Evolutionary conservation across 2,113 vertebrate genomes (phyloP), one percentile per base, ranked within the genome.

Genomic region (Daphoenositta chrysoptera): DNA sequence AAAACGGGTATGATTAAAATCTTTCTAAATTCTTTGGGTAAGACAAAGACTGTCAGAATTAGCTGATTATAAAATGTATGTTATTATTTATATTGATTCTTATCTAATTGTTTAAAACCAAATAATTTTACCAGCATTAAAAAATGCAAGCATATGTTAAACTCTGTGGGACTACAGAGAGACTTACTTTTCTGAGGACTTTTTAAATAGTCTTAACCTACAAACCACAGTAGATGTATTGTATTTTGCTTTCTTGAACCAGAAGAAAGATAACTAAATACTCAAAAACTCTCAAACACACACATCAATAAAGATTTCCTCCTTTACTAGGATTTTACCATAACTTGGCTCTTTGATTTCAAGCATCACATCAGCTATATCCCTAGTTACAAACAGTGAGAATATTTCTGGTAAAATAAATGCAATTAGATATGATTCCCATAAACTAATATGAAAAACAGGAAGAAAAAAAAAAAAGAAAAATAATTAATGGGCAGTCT

Each of bases 171-270:
- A 16, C 15, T 40, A 44, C 11, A 64, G 15, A 56, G 8, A 63
- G 7, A 80, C 3, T 48, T 35, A 37, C 57, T 90, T 77, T 85
- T 72, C 11, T 11, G 10, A 86, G 4, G 69, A 50, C 7, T 33
- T 79, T 28, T 45, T 8, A 44, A 90, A 40, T 30, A 66, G 10
- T 37, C 26, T 73, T 72, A 73, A 5, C 39, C 20, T 56, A 61
- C 44, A 54, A 82, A 56, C 4, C 4, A 0, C 19, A 65, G 16
- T 33, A 61, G 0, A 0, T 15, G 3, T 24, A 30, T 16, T 37
- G 12, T 48, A 10, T 78, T 84, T 65, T 57, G 7, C 26, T 40
- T 66, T 71, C 47, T 24, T 63, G 20, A 79, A 40, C 2, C 7
- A 72, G 42, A 75, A 70, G 3, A 64, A 68, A 17, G 15, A 20